Base-by-base conservation (phyloP, 2,797 vertebrate species). In the Muraenolepis orangiensis region DNA sequence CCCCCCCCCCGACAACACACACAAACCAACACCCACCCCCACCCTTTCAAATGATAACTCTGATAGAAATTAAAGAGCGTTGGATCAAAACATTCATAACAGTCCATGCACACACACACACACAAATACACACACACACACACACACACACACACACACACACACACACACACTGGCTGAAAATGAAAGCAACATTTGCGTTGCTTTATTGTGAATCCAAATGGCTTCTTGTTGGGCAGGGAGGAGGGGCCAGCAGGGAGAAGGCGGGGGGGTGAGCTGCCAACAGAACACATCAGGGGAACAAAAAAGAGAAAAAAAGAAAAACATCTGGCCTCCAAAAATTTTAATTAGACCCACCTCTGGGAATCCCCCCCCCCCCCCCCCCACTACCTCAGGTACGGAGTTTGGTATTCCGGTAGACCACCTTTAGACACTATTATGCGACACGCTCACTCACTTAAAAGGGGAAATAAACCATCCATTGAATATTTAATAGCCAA, bases 201-300 rank as follows among this genome's bases (percentile, higher is more conserved):
- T 86, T 85, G 76, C 90, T 94, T 93, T 93, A 90, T 92, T 93
- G 89, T 91, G 89, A 81, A 84, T 93, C 92, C 93, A 93, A 93
- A 92, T 80, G 88, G 85, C 86, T 85, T 90, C 85, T 88, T 88
- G 8, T 12, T 26, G 85, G 83, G 88, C 89, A 83, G 82, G 85
- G 72, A 86, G 86, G n/a, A n/a, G n/a, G n/a, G n/a, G n/a, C n/a
- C n/a, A n/a, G n/a, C n/a, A n/a, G n/a, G n/a, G n/a, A n/a, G n/a
- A n/a, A 85, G 85, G 76, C 80, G 81, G 69, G 26, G n/a, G n/a
- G n/a, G n/a, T n/a, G 75, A 69, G 74, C 89, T 91, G 92, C 93
- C 92, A 93, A 91, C 79, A 70, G 76, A 81, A 87, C 80, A 84
- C 91, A 80, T 87, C 77, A 30, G 91, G 91, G 91, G 66, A 31